Evolutionary conservation across 2,888 invertebrate genomes (phyloP).

Genomic region (Drosophila anomalata): DNA sequence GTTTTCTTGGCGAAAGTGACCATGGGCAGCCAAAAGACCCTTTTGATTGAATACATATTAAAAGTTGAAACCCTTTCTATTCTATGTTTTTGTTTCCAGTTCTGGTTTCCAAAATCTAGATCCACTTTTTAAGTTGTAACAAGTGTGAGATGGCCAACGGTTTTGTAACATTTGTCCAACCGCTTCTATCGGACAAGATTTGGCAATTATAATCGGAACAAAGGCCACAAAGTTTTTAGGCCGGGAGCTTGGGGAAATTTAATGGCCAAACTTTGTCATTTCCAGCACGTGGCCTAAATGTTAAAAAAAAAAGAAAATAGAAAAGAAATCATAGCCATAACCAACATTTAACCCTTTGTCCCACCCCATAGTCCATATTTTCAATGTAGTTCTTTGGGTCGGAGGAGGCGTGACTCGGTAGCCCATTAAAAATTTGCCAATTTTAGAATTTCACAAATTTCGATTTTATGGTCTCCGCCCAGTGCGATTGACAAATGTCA

Average conservation of each 20-base stretch:
- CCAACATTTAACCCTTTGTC: constrained; percentile 60
- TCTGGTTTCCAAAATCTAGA: constrained; percentile 37
- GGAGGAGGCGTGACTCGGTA: constrained; percentile 38
- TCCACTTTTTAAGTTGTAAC: constrained; percentile 52
- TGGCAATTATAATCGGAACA: constrained; percentile 61
- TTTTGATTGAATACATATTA: constrained; percentile 77
- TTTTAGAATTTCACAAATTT: constrained; percentile 59
- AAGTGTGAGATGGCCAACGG: constrained; percentile 68
- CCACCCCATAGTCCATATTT: constrained; percentile 11
- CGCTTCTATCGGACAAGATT: constrained; percentile 55
- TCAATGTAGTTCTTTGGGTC: constrained; percentile 4
- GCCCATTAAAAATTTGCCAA: constrained; percentile 53
- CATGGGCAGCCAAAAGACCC: constrained; percentile 43
- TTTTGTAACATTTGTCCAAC: constrained; percentile 45
- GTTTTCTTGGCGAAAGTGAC: constrained; percentile 60
- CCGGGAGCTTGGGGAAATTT: constrained; percentile 62
- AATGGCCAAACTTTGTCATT: constrained; percentile 68
- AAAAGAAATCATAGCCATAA: constrained; percentile 19
- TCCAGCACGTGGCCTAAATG: constrained; percentile 48
- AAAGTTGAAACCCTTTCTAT: constrained; percentile 54
- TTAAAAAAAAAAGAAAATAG: neutral
- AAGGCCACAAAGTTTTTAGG: constrained; percentile 19
- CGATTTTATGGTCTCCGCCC: constrained; percentile 70
- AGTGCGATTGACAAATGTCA: constrained; percentile 70
- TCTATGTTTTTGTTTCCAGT: constrained; percentile 24